Evolutionary conservation across 1,140 invertebrate species (phyloP).

Genomic region (Eurosta solidaginis): DNA sequence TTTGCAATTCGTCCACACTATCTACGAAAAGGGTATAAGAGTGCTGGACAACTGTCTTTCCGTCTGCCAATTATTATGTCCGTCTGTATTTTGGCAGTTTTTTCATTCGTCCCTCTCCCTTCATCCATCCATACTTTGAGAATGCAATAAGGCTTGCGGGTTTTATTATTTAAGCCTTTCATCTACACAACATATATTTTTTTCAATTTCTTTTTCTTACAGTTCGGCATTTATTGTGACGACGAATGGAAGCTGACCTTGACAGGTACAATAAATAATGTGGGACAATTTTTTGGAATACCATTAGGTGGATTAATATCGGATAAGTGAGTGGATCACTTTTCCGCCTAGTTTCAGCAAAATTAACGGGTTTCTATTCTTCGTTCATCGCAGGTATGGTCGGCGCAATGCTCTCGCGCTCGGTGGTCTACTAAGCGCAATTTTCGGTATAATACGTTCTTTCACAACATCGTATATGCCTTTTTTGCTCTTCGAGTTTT

Average conservation of each 20-base stretch:
- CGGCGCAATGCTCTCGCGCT: slow-evolving; percentile 66
- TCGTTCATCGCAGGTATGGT: slow-evolving; percentile 64
- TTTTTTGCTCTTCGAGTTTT: slow-evolving; percentile 69
- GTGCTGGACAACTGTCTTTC: no score
- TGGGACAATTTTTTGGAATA: slow-evolving; percentile 73
- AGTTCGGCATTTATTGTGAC: slow-evolving; percentile 55
- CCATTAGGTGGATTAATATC: slow-evolving; percentile 71
- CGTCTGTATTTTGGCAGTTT: no score
- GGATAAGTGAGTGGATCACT: slow-evolving; percentile 63
- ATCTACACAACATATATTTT: no score
- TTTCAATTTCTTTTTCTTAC: no score
- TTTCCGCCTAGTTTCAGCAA: no score
- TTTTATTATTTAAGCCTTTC: no score
- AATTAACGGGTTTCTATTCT: neutral
- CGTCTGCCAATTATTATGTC: no score
- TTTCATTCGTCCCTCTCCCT: no score
- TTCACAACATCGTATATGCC: slow-evolving; percentile 69
- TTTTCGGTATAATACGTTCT: slow-evolving; percentile 68
- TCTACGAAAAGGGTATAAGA: no score
- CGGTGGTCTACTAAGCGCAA: slow-evolving; percentile 64
- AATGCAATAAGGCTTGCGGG: no score
- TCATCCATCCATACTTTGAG: no score
- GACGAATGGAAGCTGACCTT: slow-evolving; percentile 72
- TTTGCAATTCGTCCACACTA: no score
- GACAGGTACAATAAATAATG: slow-evolving; percentile 73